Evolutionary conservation across 2,113 vertebrate genomes (phyloP).

Genomic region (Dissostichus mawsoni): DNA sequence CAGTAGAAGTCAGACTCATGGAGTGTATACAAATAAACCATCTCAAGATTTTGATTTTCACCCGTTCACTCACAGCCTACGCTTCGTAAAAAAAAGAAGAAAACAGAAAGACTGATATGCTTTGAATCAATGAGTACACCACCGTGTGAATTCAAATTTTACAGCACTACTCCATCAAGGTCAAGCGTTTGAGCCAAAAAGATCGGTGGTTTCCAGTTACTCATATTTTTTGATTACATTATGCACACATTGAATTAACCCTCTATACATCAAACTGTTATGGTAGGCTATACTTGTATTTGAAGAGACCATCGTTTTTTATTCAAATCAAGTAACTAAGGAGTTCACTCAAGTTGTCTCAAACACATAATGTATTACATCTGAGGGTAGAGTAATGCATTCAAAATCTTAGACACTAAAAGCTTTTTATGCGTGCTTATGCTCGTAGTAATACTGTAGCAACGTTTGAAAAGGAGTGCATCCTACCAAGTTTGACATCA

Average conservation of each 20-base stretch:
- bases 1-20: background rate
- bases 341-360: no score
- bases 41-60: background rate
- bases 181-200: conserved; percentile 21
- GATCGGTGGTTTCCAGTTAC: background rate
- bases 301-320: no score
- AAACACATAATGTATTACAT: no score
- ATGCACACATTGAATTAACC: no score
- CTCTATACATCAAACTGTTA: no score
- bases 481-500: background rate
- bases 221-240: background rate
- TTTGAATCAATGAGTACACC: conserved; percentile 18
- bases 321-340: no score
- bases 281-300: no score
- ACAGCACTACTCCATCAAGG: conserved; percentile 30
- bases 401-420: background rate
- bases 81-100: background rate
- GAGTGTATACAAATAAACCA: background rate
- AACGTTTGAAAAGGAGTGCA: background rate
- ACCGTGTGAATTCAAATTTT: background rate
- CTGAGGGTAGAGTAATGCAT: background rate
- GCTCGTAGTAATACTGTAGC: background rate
- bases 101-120: background rate
- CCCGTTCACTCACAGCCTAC: background rate
- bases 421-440: background rate